Evolutionary conservation across 2,797 vertebrate species (phyloP), one percentile per base, ranked within the genome.

Genomic region (Falco cherrug): DNA sequence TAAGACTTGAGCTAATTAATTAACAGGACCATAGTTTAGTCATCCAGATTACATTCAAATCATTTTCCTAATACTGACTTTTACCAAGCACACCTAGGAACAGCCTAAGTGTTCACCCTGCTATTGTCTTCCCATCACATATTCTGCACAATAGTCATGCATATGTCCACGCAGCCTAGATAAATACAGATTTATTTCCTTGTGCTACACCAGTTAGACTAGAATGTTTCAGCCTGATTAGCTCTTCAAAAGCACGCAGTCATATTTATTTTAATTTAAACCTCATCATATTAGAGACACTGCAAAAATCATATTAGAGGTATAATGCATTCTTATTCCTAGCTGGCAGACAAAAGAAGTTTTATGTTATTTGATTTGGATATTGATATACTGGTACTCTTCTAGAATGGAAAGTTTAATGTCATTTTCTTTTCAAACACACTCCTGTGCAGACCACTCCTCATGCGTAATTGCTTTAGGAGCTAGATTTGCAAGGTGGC

Each of bases 221-320:
- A 64, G 25, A 95, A 95, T 56, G 31, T 67, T 93, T 81, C 65
- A 93, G 41, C 26, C 56, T 90, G 83, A 95, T 89, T 76, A 90
- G 71, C 39, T 96, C 92, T 93, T 94, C 87, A 87, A 87, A 95
- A 86, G 51, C 57, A 94, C 39, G 56, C 50, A 89, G 71, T 75
- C 20, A 22, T 90, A 92, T 97, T 96, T 95, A 94, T 97, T 96
- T 96, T 89, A 78, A 97, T 97, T 93, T 93, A 90, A 95, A 96
- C 10, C 51, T 84, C 81, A 90, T 79, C 61, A n/a, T 77, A 89
- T 83, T 89, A 94, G 71, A 96, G 77, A 84, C 82, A 92, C 57
- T 20, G 60, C 47, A 84, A 85, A 93, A 95, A 95, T 87, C 60
- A 31, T 77, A 86, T 95, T 95, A 94, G 56, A 87, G 51, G 17